A percentile compares a stretch with the other conserved stretches of the same genome.
Conservation (phyloP, 2,113 vertebrate species). For the Seriola aureovittata region DNA sequence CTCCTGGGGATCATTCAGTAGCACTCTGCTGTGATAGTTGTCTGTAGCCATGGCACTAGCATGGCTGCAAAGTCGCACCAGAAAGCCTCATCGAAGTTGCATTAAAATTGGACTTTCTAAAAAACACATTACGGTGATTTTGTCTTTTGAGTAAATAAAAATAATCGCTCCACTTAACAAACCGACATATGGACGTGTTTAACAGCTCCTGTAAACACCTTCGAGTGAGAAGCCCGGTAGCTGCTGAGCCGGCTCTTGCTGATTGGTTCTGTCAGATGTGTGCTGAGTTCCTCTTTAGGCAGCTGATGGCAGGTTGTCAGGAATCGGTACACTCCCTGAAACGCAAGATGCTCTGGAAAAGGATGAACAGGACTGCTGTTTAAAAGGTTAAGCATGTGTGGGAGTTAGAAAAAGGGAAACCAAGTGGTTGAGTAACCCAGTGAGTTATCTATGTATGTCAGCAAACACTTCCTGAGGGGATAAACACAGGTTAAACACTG, state of each 20-base stretch:
- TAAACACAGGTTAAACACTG: not conserved
- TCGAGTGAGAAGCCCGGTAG: constrained; percentile 10
- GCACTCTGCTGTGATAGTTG: too few relatives aligned
- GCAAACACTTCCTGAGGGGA: not conserved
- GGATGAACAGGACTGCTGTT: constrained; percentile 10
- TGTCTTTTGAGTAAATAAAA: not conserved
- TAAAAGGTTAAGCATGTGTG: constrained; percentile 24
- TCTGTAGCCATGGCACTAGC: too few relatives aligned
- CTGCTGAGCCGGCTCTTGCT: constrained; percentile 4
- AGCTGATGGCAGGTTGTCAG: constrained; percentile 4
- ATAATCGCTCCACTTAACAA: not conserved
- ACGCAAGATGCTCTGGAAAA: constrained; percentile 19
- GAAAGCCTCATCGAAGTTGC: too few relatives aligned
- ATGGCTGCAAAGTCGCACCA: too few relatives aligned
- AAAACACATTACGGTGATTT: not conserved
- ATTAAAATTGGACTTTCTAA: too few relatives aligned
- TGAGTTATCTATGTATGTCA: not conserved
- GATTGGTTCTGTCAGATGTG: not conserved
- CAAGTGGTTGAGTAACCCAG: not conserved
- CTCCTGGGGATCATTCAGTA: too few relatives aligned
- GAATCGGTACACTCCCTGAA: not conserved
- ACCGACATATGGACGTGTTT: not conserved
- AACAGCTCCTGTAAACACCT: constrained; percentile 43
- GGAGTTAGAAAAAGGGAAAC: not conserved
- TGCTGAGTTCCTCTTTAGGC: constrained; percentile 3